A percentile compares a stretch with the other conserved stretches of the same genome.
Conservation (phyloP, 2,113 vertebrate genomes). For the Tretioscincus oriximinensis region DNA sequence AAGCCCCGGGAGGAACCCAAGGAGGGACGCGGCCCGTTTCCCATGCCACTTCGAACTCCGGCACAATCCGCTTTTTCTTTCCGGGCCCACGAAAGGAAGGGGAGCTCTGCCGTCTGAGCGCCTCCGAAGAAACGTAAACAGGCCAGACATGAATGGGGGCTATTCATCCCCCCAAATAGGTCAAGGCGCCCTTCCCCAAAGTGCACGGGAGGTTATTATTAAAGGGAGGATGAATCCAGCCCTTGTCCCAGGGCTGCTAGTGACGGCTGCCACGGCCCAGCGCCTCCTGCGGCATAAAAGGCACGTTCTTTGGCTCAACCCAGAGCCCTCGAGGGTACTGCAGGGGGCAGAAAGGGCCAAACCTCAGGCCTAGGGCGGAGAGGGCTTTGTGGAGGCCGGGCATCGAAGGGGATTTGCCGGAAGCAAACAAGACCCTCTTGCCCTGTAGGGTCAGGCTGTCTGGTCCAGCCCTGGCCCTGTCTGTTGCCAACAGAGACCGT, state of each 20-base stretch:
- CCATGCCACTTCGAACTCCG: neutral
- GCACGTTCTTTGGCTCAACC: neutral
- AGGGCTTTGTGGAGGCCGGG: neutral
- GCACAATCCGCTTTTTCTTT: constrained; percentile 23
- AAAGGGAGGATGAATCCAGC: neutral
- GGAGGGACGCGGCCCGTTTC: neutral
- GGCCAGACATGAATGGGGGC: neutral
- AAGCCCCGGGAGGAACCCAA: no score
- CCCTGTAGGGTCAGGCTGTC: neutral
- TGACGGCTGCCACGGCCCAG: neutral
- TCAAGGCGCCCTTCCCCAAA: neutral
- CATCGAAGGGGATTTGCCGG: neutral
- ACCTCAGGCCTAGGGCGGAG: no score
- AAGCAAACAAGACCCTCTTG: neutral
- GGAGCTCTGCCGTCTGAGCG: neutral
- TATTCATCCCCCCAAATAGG: constrained; percentile 1
- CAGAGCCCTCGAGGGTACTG: neutral
- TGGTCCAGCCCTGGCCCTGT: neutral
- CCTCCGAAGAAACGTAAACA: neutral
- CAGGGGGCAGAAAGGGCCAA: neutral
- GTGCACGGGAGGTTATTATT: neutral
- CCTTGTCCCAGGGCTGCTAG: neutral
- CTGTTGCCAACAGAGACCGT: no score
- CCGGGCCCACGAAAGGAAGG: neutral
- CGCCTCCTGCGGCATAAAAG: neutral